phyloP scores from a whole-genome alignment of 2,888 invertebrate species.

The Melinaea menophilus region DNA sequence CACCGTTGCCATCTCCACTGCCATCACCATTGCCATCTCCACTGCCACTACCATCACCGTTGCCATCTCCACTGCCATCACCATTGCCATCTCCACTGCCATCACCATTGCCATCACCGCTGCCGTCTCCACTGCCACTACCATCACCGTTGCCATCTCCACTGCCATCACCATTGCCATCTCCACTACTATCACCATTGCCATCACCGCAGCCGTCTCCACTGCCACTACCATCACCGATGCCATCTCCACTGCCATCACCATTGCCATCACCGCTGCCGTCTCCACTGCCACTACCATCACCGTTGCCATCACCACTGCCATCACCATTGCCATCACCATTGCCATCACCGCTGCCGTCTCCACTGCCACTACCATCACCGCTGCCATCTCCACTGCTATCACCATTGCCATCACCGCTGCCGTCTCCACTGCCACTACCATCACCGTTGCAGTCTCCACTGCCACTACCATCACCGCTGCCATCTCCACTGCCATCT shows the following conservation, averaged over 20 bases:
- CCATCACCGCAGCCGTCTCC: neutral
- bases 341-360: neutral
- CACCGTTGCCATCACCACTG: neutral
- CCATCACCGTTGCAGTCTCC: neutral
- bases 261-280: neutral
- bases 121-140: neutral
- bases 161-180: neutral
- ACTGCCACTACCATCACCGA: neutral
- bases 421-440: neutral
- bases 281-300: neutral
- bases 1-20: too few relatives aligned
- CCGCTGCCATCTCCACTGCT: neutral
- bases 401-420: neutral
- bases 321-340: neutral
- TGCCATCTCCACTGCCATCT: too few relatives aligned
- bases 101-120: too few relatives aligned
- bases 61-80: too few relatives aligned
- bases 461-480: neutral
- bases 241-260: neutral
- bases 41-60: too few relatives aligned
- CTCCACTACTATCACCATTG: neutral
- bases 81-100: too few relatives aligned
- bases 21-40: too few relatives aligned
- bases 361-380: neutral
- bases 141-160: neutral